These are phyloP conservation scores for Tachysurus vachellii DNA, from an alignment of 2,113 vertebrate species.

Conservation along the genomic window DNA sequence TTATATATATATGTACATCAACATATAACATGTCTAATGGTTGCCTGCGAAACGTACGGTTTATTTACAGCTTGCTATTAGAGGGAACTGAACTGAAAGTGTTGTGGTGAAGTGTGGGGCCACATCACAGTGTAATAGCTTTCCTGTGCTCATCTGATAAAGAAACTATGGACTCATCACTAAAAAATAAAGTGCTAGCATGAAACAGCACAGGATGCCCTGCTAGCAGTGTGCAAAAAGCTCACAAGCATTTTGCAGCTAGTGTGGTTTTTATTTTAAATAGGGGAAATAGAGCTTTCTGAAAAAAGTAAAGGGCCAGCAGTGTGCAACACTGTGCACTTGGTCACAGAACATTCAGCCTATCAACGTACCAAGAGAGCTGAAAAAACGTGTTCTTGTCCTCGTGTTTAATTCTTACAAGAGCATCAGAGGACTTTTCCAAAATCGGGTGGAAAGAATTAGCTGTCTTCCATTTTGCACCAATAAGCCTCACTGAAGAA, in stretches of 20 bases:
- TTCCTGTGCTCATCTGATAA: not conserved
- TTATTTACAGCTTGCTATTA: not conserved
- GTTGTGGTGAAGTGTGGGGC: not conserved
- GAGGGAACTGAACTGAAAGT: not conserved
- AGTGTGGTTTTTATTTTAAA: not conserved
- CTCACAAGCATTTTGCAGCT: no score
- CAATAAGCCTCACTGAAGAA: not conserved
- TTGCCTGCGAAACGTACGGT: not conserved
- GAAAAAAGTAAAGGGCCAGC: not conserved
- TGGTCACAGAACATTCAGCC: not conserved
- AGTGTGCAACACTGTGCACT: not conserved
- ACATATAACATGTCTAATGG: not conserved
- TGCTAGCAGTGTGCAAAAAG: not conserved
- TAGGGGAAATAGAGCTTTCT: not conserved
- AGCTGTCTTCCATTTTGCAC: not conserved
- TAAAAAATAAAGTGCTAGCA: no score
- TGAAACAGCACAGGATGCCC: no score
- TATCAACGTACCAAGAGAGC: not conserved
- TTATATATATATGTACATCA: no score
- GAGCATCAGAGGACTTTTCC: not conserved
- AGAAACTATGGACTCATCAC: not conserved
- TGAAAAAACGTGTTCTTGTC: no score
- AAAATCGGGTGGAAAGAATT: not conserved
- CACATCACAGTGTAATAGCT: not conserved
- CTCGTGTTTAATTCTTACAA: not conserved